Evolutionary conservation across 2,888 invertebrate species (phyloP), one percentile per base, ranked within the genome.

Genomic region (Drosophila austrosaltans): DNA sequence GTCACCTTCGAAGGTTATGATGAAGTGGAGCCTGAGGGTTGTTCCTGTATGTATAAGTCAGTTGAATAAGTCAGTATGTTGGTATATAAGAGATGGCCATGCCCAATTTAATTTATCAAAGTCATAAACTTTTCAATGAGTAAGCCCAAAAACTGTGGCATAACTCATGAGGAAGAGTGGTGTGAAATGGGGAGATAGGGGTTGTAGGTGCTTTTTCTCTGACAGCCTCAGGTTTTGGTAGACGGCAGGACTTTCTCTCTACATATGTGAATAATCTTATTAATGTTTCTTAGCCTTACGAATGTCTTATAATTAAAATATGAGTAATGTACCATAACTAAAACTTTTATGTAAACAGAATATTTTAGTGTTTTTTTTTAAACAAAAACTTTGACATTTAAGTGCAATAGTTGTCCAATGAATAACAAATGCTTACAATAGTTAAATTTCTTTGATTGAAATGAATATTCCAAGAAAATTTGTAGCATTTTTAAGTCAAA

Each of bases 91-190:
- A 44, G 42, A 60, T 61, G 66, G 56, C 66, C 76, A 75, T 70
- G 87, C 87, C 69, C 81, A 77, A 85, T 88, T 85, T 88, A 81
- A 88, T 85, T 85, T 86, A 85, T 88, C 84, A 85, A 85, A 88
- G 87, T 86, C 87, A 88, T 85, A 88, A 85, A 86, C 84, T 88
- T 77, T 78, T 63, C 74, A 76, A 73, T 71, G 82, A 72, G 71
- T 76, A 68, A 69, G 60, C 79, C 75, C 54, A 75, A 81, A 74
- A 75, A 81, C 39, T 76, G 69, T 69, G 72, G 60, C 69, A 80
- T 80, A 86, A 85, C 69, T 79, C 68, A 78, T 80, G 66, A 69
- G 70, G 10, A 71, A 59, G 25, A 12, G 25, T 6, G 7, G 48
- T 22, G 4, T 22, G 12, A 4, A 3, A 3, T 12, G 48, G 12